These are phyloP conservation scores for Delichon dasypus DNA, from an alignment of 2,797 vertebrate species.

Conservation along the genomic window DNA sequence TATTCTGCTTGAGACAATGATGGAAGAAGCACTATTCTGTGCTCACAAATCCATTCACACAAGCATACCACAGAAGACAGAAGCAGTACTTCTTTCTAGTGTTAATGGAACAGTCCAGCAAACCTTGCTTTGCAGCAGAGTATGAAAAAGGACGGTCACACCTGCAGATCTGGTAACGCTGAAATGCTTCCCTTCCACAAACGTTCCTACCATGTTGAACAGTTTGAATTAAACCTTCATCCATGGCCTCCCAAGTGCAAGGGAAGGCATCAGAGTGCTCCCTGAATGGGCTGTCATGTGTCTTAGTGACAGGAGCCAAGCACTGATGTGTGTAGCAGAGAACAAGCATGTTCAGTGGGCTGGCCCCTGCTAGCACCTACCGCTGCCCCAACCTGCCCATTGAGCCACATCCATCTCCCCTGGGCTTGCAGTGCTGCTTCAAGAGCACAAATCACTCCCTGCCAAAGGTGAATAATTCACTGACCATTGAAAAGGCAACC, in stretches of 20 bases:
- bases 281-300: background rate
- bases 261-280: background rate
- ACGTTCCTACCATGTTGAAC: background rate
- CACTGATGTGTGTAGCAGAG: background rate
- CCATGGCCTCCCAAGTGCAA: background rate
- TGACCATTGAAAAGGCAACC: background rate
- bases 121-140: background rate
- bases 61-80: background rate
- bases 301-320: background rate
- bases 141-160: background rate
- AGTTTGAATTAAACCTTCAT: background rate
- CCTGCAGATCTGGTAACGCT: background rate
- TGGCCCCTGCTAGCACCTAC: background rate
- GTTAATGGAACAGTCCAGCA: background rate
- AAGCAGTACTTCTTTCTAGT: background rate
- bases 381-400: fast-evolving
- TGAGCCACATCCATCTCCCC: background rate
- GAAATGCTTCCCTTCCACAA: background rate
- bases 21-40: background rate
- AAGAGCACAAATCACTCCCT: background rate
- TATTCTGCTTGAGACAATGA: background rate
- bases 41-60: background rate
- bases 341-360: fast-evolving
- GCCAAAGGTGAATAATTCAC: background rate
- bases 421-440: background rate